phyloP scores from a whole-genome alignment of 2,113 vertebrate species.

The Stomatorhinus ivindoensis region DNA sequence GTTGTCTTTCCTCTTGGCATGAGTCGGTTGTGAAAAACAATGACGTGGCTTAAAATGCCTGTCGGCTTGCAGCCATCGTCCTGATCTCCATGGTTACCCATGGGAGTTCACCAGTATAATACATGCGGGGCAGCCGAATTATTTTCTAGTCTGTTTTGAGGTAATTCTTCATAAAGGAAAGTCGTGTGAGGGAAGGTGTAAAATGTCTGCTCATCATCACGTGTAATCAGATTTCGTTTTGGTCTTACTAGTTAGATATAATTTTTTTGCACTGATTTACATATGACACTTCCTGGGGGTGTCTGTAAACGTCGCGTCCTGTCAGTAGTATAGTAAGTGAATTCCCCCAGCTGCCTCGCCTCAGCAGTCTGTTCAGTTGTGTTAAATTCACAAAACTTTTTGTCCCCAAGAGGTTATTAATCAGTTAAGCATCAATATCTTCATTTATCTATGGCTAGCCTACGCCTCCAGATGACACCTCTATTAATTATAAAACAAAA shows the following conservation, averaged over 20 bases:
- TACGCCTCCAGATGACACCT: neutral
- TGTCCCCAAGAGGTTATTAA: neutral
- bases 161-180: neutral
- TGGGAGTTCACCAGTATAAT: neutral
- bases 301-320: neutral
- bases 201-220: neutral
- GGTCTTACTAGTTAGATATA: neutral
- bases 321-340: neutral
- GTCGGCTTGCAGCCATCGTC: neutral
- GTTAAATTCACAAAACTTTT: neutral
- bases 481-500: neutral
- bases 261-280: neutral
- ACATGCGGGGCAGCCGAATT: neutral
- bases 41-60: neutral
- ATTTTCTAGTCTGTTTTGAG: neutral
- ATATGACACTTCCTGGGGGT: neutral
- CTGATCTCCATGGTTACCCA: neutral
- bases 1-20: neutral
- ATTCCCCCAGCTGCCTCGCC: neutral
- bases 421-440: neutral
- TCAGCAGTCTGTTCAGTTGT: neutral
- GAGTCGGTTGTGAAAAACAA: neutral
- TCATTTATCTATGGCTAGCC: neutral
- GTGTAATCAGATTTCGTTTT: neutral
- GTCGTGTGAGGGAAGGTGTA: neutral